phyloP scores from a whole-genome alignment of 2,888 invertebrate species.

The Capitulum mitella region DNA sequence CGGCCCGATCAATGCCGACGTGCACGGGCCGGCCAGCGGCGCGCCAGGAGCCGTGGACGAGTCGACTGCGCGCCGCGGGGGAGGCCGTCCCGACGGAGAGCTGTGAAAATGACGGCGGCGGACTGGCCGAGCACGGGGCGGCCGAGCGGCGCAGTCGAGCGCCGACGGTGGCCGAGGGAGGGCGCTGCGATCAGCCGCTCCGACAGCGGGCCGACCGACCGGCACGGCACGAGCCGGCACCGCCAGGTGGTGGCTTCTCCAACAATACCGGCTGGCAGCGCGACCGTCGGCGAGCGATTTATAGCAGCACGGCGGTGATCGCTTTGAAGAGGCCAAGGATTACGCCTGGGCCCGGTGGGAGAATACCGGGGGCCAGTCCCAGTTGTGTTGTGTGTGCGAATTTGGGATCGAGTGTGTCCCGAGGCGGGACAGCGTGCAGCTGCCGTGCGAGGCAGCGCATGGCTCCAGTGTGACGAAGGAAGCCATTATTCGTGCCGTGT shows the following conservation, averaged over 20 bases:
- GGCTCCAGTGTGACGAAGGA: not conserved
- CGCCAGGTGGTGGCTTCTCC: not conserved
- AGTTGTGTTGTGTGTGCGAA: not conserved
- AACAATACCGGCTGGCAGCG: not conserved
- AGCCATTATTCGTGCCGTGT: not conserved
- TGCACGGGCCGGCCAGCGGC: not conserved
- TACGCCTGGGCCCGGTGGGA: not conserved
- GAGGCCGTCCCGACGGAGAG: not conserved
- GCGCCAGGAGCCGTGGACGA: not conserved
- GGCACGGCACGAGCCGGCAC: not conserved
- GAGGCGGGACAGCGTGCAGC: not conserved
- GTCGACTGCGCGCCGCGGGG: not conserved
- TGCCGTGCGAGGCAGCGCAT: not conserved
- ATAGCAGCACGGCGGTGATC: not conserved
- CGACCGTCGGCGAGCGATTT: not conserved
- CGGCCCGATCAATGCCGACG: not conserved
- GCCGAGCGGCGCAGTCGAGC: not conserved
- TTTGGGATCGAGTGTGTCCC: not conserved
- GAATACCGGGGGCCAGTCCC: not conserved
- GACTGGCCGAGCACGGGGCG: not conserved
- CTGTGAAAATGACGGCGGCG: slow-evolving; percentile 1
- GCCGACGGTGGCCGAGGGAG: not conserved
- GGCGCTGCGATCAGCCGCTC: not conserved
- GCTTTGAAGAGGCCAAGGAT: slow-evolving; percentile 5
- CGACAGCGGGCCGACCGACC: not conserved